Evolutionary conservation across 2,113 vertebrate genomes (phyloP), one percentile per base, ranked within the genome.

Genomic region (Ivindomyrus marchei): DNA sequence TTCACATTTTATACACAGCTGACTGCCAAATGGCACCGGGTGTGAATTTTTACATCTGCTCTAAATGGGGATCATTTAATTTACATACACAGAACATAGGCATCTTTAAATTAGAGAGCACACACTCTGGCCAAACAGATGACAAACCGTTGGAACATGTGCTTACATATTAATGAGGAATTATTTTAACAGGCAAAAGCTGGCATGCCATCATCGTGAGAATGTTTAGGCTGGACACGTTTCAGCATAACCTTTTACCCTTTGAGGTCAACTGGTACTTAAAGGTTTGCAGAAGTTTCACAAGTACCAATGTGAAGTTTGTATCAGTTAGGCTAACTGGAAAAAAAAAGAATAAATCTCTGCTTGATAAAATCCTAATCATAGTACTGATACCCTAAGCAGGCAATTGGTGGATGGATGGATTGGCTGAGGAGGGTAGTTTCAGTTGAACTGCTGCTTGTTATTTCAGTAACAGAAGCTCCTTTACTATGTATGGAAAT

Each of bases 131-230:
- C 91, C 93, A 93, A 93, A 90, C 94, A 94, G 94, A 94, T 95
- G 94, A 95, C 92, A 93, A 94, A 92, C 88, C 70, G 91, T 91
- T 94, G 94, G 94, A 94, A 94, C 95, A 95, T 94, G 95, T 96
- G 95, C 94, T 94, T 92, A 93, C 94, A 94, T 95, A 94, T 93
- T 95, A 95, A 95, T 94, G 94, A 96, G 94, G 94, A 94, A 94
- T 94, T 95, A 94, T 94, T 94, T 92, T 93, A 94, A 95, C 94
- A 94, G 93, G 93, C 93, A 93, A 95, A 95, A 93, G 94, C 94
- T 95, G 94, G 93, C 94, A 94, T 95, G 94, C 95, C 94, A 93
- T 95, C 94, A 94, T 94, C 94, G 93, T 93, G 94, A 95, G 95
- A 94, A 94, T 95, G 93, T 92, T 94, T 94, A 94, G 95, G 95